Evolutionary conservation across 2,888 invertebrate genomes (phyloP).

Genomic region (Eupithecia vulgata): DNA sequence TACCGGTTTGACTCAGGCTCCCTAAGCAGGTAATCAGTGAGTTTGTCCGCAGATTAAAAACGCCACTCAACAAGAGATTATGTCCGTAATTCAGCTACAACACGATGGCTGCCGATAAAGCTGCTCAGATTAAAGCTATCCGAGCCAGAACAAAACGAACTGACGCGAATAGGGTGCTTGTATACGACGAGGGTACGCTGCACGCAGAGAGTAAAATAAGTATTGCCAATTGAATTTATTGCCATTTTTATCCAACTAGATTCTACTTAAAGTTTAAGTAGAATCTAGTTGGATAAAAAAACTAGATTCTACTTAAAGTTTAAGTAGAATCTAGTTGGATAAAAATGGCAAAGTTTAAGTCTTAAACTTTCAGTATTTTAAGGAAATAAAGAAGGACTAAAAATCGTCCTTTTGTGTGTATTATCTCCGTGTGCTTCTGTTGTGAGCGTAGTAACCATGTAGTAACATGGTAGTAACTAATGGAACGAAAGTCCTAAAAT

Average conservation of each 20-base stretch:
- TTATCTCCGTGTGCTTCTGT: too few relatives aligned
- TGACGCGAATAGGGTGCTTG: constrained; percentile 21
- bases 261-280: too few relatives aligned
- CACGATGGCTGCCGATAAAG: constrained; percentile 43
- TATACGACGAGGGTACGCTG: constrained; percentile 12
- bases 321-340: too few relatives aligned
- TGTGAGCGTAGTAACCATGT: too few relatives aligned
- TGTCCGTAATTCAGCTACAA: constrained; percentile 41
- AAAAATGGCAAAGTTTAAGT: too few relatives aligned
- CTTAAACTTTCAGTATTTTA: too few relatives aligned
- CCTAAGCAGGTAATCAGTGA: constrained; percentile 4
- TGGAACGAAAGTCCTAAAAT: too few relatives aligned
- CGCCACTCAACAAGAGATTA: constrained; percentile 41
- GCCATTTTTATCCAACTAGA: background rate
- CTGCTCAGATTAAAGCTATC: constrained; percentile 36
- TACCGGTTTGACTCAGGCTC: background rate
- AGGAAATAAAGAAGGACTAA: too few relatives aligned
- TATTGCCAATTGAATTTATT: background rate
- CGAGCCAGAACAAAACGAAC: constrained; percentile 37
- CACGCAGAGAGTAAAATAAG: background rate
- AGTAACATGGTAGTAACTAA: too few relatives aligned
- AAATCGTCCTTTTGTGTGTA: too few relatives aligned
- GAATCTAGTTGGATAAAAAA: too few relatives aligned
- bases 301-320: too few relatives aligned
- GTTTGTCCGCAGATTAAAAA: constrained; percentile 35